These are phyloP conservation scores for Acleris cristana DNA, from an alignment of 2,888 invertebrate species.

Conservation along the genomic window DNA sequence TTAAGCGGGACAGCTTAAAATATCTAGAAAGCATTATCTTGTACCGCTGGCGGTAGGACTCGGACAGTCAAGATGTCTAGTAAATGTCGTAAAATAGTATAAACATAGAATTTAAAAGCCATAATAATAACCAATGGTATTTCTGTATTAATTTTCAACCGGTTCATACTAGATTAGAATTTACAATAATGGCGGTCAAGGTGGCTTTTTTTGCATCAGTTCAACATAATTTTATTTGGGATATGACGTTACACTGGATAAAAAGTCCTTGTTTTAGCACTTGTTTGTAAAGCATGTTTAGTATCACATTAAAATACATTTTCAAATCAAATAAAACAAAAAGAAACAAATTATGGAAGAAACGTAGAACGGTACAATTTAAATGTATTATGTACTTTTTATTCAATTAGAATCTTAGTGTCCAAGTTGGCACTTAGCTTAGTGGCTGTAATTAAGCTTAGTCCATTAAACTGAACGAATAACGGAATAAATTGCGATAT, in stretches of 20 bases:
- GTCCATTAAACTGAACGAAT: conserved; percentile 71
- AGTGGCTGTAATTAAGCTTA: conserved; percentile 37
- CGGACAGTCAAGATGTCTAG: conserved; percentile 9
- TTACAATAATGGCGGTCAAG: too few species aligned
- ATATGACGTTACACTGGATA: too few species aligned
- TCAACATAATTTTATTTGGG: too few species aligned
- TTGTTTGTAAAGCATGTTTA: too few species aligned
- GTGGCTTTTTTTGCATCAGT: too few species aligned
- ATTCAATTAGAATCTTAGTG: too few species aligned
- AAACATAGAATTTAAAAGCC: conserved; percentile 13
- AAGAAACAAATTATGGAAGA: too few species aligned
- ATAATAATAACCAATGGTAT: conserved; percentile 8
- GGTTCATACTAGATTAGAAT: not conserved
- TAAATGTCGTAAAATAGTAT: conserved; percentile 9
- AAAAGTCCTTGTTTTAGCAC: too few species aligned
- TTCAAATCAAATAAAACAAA: too few species aligned
- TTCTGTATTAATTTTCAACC: conserved; percentile 3
- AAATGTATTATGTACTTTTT: too few species aligned
- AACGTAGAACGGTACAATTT: too few species aligned
- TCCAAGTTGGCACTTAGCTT: not conserved
- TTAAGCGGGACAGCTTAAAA: not conserved
- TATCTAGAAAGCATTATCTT: conserved; percentile 23
- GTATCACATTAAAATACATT: too few species aligned
- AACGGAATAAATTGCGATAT: conserved; percentile 79
- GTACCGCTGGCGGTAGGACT: not conserved